Evolutionary conservation across 2,888 invertebrate genomes (phyloP).

Genomic region (Elgonia sp.): DNA sequence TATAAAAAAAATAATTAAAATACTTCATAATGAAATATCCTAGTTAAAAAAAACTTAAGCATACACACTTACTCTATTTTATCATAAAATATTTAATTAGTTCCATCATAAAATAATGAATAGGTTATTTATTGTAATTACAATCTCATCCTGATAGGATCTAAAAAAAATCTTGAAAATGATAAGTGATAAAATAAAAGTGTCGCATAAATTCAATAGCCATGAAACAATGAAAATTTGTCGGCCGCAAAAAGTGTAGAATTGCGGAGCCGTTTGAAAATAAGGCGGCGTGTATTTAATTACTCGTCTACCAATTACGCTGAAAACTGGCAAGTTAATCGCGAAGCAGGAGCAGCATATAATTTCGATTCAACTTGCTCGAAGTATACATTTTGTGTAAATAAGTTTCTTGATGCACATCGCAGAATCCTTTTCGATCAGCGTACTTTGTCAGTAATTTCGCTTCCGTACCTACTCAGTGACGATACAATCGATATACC

Average conservation of each 20-base stretch:
- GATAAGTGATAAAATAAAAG: slow-evolving; percentile 12
- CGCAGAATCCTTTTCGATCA: slow-evolving; percentile 72
- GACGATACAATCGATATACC: slow-evolving; percentile 76
- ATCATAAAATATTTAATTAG: no score
- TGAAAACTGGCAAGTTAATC: slow-evolving; percentile 75
- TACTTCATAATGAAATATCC: no score
- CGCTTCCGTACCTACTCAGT: slow-evolving; percentile 70
- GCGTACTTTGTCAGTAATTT: slow-evolving; percentile 74
- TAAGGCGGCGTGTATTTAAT: slow-evolving; percentile 72
- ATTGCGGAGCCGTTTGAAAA: slow-evolving; percentile 58
- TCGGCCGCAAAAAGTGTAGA: slow-evolving; percentile 42
- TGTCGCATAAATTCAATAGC: neutral
- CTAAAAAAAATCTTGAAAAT: neutral
- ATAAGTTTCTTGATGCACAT: slow-evolving; percentile 71
- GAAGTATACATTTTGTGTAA: slow-evolving; percentile 70
- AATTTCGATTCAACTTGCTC: slow-evolving; percentile 68
- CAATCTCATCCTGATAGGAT: no score
- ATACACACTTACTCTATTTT: no score
- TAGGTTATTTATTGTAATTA: no score
- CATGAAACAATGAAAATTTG: slow-evolving; percentile 59
- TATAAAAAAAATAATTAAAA: no score
- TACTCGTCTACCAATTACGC: slow-evolving; percentile 72
- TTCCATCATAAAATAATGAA: no score
- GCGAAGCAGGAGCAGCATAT: slow-evolving; percentile 70
- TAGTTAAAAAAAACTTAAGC: no score